Conservation (phyloP, 92 coral and sea anemone genomes). For the Epizoanthus illoricatus region DNA sequence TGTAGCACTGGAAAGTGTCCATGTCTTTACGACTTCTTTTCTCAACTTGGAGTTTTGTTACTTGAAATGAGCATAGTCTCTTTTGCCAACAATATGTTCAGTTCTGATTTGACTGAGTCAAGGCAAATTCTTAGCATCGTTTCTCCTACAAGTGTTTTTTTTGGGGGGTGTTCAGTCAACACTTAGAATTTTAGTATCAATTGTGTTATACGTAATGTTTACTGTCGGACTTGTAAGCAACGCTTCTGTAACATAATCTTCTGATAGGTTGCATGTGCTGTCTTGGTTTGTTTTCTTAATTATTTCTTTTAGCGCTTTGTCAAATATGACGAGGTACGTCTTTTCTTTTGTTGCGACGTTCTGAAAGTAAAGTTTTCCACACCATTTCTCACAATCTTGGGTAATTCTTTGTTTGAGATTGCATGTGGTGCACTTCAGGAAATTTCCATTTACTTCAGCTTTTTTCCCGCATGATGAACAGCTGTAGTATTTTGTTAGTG, state of each 20-base stretch:
- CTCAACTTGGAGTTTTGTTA: neutral
- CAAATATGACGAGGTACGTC: slow-evolving; percentile 23
- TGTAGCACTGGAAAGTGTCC: neutral
- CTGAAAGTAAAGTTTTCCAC: slow-evolving; percentile 14
- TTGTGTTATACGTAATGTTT: slow-evolving; percentile 35
- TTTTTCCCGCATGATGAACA: slow-evolving; percentile 28
- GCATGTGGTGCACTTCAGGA: slow-evolving; percentile 39
- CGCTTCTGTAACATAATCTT: slow-evolving; percentile 25
- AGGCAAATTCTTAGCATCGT: too few relatives aligned
- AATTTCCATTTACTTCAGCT: slow-evolving; percentile 18
- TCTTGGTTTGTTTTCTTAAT: slow-evolving; percentile 19
- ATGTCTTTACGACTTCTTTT: neutral
- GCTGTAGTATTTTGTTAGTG: neutral
- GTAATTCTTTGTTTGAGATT: slow-evolving; percentile 25
- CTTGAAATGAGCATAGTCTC: neutral
- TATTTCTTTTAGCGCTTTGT: slow-evolving; percentile 4
- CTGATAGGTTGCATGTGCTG: slow-evolving; percentile 16
- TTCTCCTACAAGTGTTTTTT: neutral
- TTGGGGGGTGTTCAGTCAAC: neutral
- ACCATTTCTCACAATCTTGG: slow-evolving; percentile 25
- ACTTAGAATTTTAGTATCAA: slow-evolving; percentile 23
- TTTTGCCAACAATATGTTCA: neutral
- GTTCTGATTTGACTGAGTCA: too few relatives aligned
- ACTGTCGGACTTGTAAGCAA: slow-evolving; percentile 27
- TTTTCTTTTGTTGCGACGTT: slow-evolving; percentile 30